Base-by-base conservation (phyloP, 2,888 invertebrate species). In the Trachelus troglodyta region DNA sequence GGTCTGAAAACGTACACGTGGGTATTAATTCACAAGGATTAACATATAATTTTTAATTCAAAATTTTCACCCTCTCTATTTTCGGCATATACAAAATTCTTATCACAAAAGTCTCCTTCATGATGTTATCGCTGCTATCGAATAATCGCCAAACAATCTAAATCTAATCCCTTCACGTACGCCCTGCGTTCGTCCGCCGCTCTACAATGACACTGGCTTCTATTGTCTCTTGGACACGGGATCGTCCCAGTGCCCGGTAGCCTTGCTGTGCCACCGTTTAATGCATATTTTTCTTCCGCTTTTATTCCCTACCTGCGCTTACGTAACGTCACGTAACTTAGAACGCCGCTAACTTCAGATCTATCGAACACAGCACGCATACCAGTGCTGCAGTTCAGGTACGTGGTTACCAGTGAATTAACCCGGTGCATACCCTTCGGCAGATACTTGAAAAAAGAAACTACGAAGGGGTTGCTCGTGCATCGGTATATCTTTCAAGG, bases 41-140 rank as follows among this genome's bases (percentile, higher is more conserved):
- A 2, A 1, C 23, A 9, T 56, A n/a, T 33, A 12, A 35, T 12
- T 12, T 35, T 35, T 76, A 71, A n/a, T 40, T 34, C 34, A 76
- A 35, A 77, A 75, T 33, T 34, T 35, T 30, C 81, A 87, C 87
- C 86, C 87, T 85, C 56, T 84, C 81, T 83, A 83, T 88, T 75
- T 86, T 86, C 23, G 90, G 89, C 75, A 84, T 85, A 79, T 91
- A 91, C 74, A 86, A 79, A 81, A 91, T 91, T 82, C 87, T 85
- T 77, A 90, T 77, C 81, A 87, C 81, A 79, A 85, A 78, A 40
- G 78, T 86, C 80, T 85, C 82, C 78, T 83, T 75, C 88, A 89
- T 88, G 79, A 34, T 31, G 71, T 71, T 71, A 23, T 33, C 33
- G 33, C 12, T 12, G 0, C 33, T 12, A 71, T 31, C 71, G 12